A percentile compares a stretch with the other conserved stretches of the same genome.
These are phyloP conservation scores for Clostera curtula DNA, from an alignment of 2,888 invertebrate genomes.

Conservation along the genomic window DNA sequence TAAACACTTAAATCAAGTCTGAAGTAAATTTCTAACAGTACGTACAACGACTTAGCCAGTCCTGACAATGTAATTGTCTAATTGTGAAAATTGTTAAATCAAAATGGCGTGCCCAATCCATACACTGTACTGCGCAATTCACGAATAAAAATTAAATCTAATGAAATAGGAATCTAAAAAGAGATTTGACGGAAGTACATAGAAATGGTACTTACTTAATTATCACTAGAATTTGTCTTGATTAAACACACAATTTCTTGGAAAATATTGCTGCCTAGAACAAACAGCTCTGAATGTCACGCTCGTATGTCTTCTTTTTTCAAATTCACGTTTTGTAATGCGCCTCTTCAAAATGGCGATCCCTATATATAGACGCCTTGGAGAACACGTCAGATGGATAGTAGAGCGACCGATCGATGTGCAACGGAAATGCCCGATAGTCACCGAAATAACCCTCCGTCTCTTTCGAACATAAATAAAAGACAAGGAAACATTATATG, in stretches of 20 bases:
- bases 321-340: conserved; percentile 35
- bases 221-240: conserved; percentile 35
- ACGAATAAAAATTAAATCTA: too few relatives aligned
- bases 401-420: conserved; percentile 20
- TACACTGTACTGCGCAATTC: conserved; percentile 20
- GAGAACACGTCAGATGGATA: conserved; percentile 18
- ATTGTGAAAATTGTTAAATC: too few relatives aligned
- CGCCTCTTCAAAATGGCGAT: conserved; percentile 18
- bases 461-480: conserved; percentile 17
- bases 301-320: conserved; percentile 27
- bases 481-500: conserved; percentile 19
- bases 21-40: too few relatives aligned
- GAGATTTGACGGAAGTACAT: conserved; percentile 1
- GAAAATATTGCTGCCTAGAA: conserved; percentile 25
- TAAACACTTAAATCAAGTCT: too few relatives aligned
- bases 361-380: conserved; percentile 31
- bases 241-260: conserved; percentile 21
- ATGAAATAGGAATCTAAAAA: too few relatives aligned
- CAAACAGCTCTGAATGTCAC: conserved; percentile 32
- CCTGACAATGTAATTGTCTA: too few relatives aligned
- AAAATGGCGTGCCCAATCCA: conserved; percentile 18
- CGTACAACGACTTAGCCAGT: too few relatives aligned
- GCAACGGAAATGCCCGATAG: conserved; percentile 19
- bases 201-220: conserved; percentile 27
- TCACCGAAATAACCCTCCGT: conserved; percentile 22